These are phyloP conservation scores for Lepilemur septentrionalis DNA, from an alignment of 2,797 vertebrate genomes.

Conservation along the genomic window DNA sequence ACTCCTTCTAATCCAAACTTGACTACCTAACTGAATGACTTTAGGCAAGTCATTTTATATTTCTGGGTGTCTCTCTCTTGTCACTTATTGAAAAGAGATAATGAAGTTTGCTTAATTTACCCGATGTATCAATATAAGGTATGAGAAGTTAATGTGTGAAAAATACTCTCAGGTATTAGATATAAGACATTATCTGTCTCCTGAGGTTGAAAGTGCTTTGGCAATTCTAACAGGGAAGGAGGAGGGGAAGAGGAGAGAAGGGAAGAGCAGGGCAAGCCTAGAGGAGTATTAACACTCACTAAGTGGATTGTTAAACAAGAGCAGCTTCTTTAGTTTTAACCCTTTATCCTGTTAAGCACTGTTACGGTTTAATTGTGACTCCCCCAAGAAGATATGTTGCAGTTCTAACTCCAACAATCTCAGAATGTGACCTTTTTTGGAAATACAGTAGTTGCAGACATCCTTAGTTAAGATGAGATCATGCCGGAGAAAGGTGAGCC, in stretches of 20 bases:
- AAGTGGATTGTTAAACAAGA: no score
- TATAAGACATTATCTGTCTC: background rate
- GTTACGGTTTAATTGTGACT: background rate
- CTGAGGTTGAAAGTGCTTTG: background rate
- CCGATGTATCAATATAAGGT: background rate
- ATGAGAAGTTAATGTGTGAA: background rate
- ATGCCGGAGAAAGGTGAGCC: background rate
- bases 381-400: background rate
- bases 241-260: background rate
- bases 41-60: background rate
- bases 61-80: background rate
- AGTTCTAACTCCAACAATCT: background rate
- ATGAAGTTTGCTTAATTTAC: background rate
- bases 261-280: no score
- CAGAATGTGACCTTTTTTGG: background rate
- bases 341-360: background rate
- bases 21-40: background rate
- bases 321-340: background rate
- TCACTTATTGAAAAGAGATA: constrained; percentile 5
- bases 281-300: background rate
- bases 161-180: background rate
- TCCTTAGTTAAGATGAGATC: background rate
- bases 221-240: background rate
- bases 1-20: background rate
- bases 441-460: background rate